These are phyloP conservation scores for Drosophila emarginata DNA, from an alignment of 2,888 invertebrate species.

Conservation along the genomic window DNA sequence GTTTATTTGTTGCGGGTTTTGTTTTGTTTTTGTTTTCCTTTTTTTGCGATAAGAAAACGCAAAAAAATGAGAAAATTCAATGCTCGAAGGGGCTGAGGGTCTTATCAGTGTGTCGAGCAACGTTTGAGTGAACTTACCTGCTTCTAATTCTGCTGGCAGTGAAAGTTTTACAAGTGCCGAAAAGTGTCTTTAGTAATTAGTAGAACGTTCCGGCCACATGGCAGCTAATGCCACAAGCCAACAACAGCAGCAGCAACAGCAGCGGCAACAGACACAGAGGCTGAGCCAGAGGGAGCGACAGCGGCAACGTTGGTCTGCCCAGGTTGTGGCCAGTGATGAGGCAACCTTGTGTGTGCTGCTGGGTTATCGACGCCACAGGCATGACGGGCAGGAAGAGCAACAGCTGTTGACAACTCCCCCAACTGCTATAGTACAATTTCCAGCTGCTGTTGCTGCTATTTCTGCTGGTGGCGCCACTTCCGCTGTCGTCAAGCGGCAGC, in stretches of 20 bases:
- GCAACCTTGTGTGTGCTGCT: constrained; percentile 71
- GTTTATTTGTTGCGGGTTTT: background rate
- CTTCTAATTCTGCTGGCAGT: constrained; percentile 1
- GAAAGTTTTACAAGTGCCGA: constrained; percentile 9
- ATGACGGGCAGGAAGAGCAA: constrained; percentile 20
- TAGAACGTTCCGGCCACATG: constrained; percentile 26
- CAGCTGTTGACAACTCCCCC: constrained; percentile 25
- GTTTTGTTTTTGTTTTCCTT: background rate
- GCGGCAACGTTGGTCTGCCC: constrained; percentile 70
- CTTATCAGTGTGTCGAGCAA: constrained; percentile 52
- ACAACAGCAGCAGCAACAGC: background rate
- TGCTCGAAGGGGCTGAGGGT: constrained; percentile 13
- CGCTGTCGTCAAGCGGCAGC: constrained; percentile 52
- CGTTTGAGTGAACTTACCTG: constrained; percentile 54
- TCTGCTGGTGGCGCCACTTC: constrained; percentile 45
- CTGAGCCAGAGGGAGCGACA: constrained; percentile 11
- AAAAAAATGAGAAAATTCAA: constrained; percentile 1
- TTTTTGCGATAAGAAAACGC: constrained; percentile 2
- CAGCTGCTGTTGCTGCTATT: constrained; percentile 16
- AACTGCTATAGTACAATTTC: constrained; percentile 10
- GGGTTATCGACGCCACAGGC: constrained; percentile 61
- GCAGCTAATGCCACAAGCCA: constrained; percentile 14
- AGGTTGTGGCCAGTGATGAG: constrained; percentile 76
- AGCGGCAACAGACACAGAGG: background rate
- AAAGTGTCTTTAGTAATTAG: constrained; percentile 7